phyloP scores from a whole-genome alignment of 2,888 invertebrate genomes.

The Caenorhabditis parvicauda region DNA sequence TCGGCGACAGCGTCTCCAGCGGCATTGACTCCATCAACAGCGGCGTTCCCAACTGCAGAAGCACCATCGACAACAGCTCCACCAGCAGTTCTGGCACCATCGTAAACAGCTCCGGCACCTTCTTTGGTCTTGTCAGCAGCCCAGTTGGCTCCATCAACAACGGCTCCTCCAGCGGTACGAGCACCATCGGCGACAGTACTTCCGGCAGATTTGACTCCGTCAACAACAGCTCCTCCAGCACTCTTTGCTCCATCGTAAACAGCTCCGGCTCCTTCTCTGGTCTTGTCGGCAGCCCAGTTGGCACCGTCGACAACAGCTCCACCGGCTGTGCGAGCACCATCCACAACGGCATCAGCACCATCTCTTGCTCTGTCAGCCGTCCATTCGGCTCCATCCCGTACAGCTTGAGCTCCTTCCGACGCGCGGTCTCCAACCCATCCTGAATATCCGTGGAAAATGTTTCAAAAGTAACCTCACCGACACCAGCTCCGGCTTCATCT shows the following conservation, averaged over 20 bases:
- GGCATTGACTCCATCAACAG: conserved; percentile 5
- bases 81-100: conserved; percentile 11
- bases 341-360: conserved; percentile 11
- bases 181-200: conserved; percentile 6
- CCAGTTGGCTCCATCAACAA: conserved; percentile 1
- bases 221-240: conserved; percentile 5
- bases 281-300: neutral
- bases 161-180: conserved; percentile 4
- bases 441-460: neutral
- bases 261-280: conserved; percentile 8
- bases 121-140: conserved; percentile 5
- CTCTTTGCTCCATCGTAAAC: neutral
- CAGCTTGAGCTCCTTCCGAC: conserved; percentile 14
- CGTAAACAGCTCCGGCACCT: conserved; percentile 17
- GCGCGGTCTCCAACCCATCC: conserved; percentile 9
- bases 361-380: conserved; percentile 2
- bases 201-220: conserved; percentile 4
- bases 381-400: conserved; percentile 4
- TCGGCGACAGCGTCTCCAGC: conserved; percentile 10
- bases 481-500: neutral
- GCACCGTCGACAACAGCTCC: conserved; percentile 3
- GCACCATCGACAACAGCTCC: neutral
- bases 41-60: neutral
- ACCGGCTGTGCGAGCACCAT: conserved; percentile 10
- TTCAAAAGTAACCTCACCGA: conserved; percentile 3